Evolutionary conservation across 2,888 invertebrate genomes (phyloP).

Genomic region (Agrotis puta): DNA sequence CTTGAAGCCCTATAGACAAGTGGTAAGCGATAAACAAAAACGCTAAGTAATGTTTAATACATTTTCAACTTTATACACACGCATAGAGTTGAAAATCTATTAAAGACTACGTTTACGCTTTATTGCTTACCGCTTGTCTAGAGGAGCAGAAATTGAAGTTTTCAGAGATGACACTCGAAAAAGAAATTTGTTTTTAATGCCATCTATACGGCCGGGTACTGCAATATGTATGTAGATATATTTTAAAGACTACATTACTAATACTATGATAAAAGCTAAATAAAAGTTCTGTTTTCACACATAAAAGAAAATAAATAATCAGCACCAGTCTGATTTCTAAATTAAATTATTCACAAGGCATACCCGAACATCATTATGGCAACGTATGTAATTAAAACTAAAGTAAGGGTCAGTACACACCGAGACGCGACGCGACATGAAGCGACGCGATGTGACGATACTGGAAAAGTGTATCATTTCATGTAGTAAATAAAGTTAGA

Average conservation of each 20-base stretch:
- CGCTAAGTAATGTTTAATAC: no score
- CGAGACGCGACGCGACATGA: no score
- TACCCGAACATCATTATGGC: conserved; percentile 23
- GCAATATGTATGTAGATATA: conserved; percentile 10
- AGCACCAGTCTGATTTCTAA: conserved; percentile 40
- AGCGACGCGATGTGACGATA: no score
- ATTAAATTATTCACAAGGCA: not conserved
- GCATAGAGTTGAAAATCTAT: no score
- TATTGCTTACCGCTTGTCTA: no score
- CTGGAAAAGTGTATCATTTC: no score
- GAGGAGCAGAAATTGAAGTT: no score
- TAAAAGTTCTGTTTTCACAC: not conserved
- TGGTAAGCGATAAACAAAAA: no score
- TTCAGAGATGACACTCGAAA: not conserved
- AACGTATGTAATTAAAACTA: conserved; percentile 26
- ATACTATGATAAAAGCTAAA: conserved; percentile 25
- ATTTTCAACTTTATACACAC: no score
- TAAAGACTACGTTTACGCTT: no score
- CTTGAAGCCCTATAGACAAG: no score
- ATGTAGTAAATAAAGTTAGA: no score
- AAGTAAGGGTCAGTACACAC: not conserved
- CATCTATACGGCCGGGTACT: conserved; percentile 4
- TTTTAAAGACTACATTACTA: conserved; percentile 35
- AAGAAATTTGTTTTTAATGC: not conserved
- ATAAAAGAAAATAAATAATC: conserved; percentile 30